These are phyloP conservation scores for Melanogrammus aeglefinus DNA, from an alignment of 2,797 vertebrate species.

Conservation along the genomic window DNA sequence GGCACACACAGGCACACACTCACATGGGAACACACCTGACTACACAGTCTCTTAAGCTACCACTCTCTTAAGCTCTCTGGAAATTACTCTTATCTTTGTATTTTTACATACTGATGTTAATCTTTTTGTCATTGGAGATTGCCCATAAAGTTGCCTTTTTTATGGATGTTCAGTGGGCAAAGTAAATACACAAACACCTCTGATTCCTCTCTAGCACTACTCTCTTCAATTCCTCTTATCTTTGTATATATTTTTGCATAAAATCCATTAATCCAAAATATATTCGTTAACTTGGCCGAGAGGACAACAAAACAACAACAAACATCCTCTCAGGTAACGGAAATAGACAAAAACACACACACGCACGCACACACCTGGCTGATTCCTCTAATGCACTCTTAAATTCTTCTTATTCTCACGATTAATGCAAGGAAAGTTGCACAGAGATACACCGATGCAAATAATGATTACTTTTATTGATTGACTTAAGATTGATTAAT, in stretches of 20 bases:
- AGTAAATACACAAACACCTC: too few relatives aligned
- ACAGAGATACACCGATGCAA: background rate
- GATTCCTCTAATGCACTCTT: background rate
- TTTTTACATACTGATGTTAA: too few relatives aligned
- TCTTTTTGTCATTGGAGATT: too few relatives aligned
- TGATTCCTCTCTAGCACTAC: too few relatives aligned
- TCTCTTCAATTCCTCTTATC: too few relatives aligned
- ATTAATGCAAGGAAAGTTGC: background rate
- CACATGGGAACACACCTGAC: background rate
- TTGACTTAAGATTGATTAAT: background rate
- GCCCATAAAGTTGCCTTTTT: too few relatives aligned
- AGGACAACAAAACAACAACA: background rate
- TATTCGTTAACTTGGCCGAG: background rate
- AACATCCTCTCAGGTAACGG: background rate
- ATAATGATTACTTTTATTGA: background rate
- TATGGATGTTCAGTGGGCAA: too few relatives aligned
- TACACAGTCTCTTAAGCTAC: too few relatives aligned
- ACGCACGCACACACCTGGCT: background rate
- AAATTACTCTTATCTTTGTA: too few relatives aligned
- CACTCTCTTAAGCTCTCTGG: too few relatives aligned
- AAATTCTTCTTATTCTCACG: background rate
- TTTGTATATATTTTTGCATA: too few relatives aligned
- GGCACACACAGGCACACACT: background rate
- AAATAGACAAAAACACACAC: background rate
- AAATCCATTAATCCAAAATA: too few relatives aligned